Evolutionary conservation across 2,888 invertebrate species (phyloP).

Genomic region (Rhagonycha lutea): DNA sequence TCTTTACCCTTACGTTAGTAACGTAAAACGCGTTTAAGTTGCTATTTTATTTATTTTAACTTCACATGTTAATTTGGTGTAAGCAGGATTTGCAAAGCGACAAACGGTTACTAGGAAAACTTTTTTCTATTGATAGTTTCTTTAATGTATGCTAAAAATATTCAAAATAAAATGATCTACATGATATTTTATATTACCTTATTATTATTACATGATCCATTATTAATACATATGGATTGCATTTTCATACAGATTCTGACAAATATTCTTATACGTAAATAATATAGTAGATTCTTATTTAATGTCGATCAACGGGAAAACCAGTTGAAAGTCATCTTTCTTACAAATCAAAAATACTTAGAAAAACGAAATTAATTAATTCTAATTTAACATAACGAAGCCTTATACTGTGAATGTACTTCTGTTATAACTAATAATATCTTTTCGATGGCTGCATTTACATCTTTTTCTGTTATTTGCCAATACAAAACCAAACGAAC

Average conservation of each 20-base stretch:
- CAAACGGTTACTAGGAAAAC: neutral
- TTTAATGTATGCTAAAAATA: neutral
- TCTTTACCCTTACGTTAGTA: constrained; percentile 50
- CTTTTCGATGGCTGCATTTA: constrained; percentile 72
- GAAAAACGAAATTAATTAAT: neutral
- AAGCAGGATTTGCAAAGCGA: neutral
- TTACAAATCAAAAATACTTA: neutral
- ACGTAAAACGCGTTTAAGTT: constrained; percentile 36
- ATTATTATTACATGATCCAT: neutral
- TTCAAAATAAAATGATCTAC: neutral
- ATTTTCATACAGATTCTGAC: neutral
- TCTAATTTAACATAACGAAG: neutral
- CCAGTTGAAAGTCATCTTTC: neutral
- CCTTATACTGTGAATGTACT: constrained; percentile 52
- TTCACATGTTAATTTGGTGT: neutral
- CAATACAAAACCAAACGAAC: constrained; percentile 73
- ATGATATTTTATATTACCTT: neutral
- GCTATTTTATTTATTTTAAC: neutral
- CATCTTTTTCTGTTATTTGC: constrained; percentile 70
- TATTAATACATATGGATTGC: neutral
- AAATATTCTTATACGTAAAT: neutral
- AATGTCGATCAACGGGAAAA: neutral
- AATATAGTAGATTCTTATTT: neutral
- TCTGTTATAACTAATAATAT: constrained; percentile 70
- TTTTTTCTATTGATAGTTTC: neutral